phyloP scores from a whole-genome alignment of 1,140 invertebrate genomes.

The Penaeus japonicus region DNA sequence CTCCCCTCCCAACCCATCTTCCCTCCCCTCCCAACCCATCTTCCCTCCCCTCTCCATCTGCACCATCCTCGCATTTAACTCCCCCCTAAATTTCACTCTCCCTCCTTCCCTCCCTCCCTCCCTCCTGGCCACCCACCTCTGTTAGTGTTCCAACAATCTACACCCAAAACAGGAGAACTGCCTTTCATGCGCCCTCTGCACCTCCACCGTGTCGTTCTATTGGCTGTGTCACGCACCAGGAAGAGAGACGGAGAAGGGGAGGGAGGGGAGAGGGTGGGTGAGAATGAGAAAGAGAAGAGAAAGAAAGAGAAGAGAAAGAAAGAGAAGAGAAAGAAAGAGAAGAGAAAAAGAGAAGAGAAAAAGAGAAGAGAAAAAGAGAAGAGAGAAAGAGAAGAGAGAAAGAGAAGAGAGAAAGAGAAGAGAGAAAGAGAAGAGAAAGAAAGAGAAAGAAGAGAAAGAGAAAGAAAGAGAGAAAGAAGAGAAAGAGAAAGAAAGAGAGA shows the following conservation, averaged over 20 bases:
- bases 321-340: neutral
- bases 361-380: neutral
- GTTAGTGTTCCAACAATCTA: too few relatives aligned
- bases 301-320: neutral
- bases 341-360: neutral
- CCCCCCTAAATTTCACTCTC: too few relatives aligned
- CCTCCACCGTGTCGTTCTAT: too few relatives aligned
- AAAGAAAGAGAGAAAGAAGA: neutral
- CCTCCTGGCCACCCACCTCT: too few relatives aligned
- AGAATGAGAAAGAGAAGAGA: neutral
- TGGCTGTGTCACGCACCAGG: neutral
- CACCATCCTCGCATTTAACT: too few relatives aligned
- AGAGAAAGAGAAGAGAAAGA: neutral
- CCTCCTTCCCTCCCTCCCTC: too few relatives aligned
- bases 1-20: too few relatives aligned
- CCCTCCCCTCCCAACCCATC: too few relatives aligned
- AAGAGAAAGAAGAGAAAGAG: neutral
- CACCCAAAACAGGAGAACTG: too few relatives aligned
- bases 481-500: slow-evolving; percentile 8
- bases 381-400: neutral
- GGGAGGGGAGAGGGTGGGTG: neutral
- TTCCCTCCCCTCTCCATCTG: too few relatives aligned
- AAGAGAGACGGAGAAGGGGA: neutral
- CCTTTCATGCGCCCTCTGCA: too few relatives aligned
- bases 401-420: neutral